Conservation (phyloP, 1,140 invertebrate species). For the Bombus pyrosoma region DNA sequence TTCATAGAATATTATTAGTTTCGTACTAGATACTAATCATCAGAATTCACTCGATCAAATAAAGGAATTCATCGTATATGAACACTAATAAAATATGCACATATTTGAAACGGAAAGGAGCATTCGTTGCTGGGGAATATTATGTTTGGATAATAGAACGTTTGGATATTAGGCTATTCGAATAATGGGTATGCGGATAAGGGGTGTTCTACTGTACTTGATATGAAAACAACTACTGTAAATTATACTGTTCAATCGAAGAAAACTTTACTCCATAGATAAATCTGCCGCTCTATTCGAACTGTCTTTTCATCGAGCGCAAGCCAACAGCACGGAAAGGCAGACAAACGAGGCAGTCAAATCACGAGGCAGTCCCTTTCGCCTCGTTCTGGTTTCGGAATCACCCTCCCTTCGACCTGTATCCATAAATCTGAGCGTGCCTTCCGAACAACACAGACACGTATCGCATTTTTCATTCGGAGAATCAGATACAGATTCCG, state of each 20-base stretch:
- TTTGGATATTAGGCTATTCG: no score
- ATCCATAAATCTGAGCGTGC: neutral
- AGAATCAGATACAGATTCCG: neutral
- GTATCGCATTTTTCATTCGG: slow-evolving; percentile 3
- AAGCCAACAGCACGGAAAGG: neutral
- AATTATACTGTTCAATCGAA: neutral
- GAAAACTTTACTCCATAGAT: neutral
- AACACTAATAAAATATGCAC: no score
- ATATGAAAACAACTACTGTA: no score
- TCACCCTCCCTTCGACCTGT: neutral
- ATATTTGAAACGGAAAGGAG: no score
- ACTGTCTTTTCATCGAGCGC: neutral
- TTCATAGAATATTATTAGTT: no score
- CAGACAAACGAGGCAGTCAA: neutral
- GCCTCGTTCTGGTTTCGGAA: neutral
- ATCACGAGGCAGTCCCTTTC: neutral
- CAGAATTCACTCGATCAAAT: no score
- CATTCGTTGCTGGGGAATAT: no score
- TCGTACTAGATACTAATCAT: no score
- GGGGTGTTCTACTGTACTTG: no score
- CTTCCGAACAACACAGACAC: neutral
- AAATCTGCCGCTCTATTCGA: neutral
- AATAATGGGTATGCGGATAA: no score
- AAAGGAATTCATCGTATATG: no score
- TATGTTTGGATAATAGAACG: no score